phyloP scores from a whole-genome alignment of 2,797 vertebrate species.

The Monodelphis domestica region DNA sequence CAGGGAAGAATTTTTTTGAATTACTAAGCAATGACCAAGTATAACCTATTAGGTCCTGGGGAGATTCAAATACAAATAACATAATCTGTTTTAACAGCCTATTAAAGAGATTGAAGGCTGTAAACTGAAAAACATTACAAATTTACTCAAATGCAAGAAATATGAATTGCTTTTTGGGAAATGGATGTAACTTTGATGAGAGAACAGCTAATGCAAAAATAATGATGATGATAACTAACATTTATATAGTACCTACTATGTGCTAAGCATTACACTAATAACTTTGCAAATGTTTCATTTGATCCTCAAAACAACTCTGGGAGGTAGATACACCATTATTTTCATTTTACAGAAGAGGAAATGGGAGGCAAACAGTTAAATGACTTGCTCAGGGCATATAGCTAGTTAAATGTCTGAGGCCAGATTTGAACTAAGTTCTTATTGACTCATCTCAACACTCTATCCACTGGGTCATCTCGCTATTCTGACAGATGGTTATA shows the following conservation, averaged over 20 bases:
- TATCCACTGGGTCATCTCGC: not conserved
- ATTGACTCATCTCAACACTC: not conserved
- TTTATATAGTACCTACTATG: no score
- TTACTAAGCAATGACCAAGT: not conserved
- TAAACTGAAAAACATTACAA: not conserved
- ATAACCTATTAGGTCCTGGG: not conserved
- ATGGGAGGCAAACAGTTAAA: not conserved
- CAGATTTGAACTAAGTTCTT: not conserved
- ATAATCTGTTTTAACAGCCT: not conserved
- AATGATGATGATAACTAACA: not conserved
- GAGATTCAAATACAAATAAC: not conserved
- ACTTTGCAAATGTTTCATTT: no score
- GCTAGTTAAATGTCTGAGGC: not conserved
- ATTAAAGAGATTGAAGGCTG: not conserved
- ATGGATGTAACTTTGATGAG: not conserved
- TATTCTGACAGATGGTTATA: not conserved
- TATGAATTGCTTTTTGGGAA: not conserved
- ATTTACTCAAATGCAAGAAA: not conserved
- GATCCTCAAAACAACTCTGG: not conserved
- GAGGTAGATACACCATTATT: not conserved
- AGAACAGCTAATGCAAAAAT: not conserved
- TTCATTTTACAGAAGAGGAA: not conserved
- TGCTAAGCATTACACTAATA: no score
- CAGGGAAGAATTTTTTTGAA: conserved; percentile 22
- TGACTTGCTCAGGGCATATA: not conserved